Conservation (phyloP, 2,888 invertebrate genomes). For the Linnaemya vulpina region DNA sequence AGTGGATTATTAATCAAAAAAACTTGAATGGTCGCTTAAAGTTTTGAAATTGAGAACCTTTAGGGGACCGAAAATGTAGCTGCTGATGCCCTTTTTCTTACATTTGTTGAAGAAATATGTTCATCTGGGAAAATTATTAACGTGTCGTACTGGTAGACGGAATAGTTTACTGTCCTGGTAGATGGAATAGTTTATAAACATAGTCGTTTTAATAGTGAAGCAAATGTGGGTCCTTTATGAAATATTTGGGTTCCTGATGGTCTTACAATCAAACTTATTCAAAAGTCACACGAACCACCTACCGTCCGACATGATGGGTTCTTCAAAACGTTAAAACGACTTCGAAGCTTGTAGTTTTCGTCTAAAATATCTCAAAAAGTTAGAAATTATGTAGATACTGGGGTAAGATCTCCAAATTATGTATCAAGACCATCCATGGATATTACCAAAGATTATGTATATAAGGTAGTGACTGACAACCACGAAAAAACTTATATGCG, state of each 20-base stretch:
- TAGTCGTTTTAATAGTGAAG: neutral
- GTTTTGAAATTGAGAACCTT: neutral
- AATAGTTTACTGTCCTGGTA: neutral
- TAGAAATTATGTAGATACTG: neutral
- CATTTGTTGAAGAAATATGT: conserved; percentile 9
- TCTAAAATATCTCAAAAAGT: conserved; percentile 7
- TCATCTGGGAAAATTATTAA: neutral
- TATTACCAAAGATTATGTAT: no score
- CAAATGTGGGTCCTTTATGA: neutral
- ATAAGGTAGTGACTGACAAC: no score
- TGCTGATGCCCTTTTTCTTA: neutral
- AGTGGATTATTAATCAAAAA: conserved; percentile 1
- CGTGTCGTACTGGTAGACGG: neutral
- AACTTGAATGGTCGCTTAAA: neutral
- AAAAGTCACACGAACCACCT: neutral
- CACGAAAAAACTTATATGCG: no score
- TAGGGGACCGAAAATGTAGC: neutral
- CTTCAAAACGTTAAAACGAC: conserved; percentile 2
- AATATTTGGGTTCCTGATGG: conserved; percentile 9
- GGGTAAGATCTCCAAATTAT: conserved; percentile 18
- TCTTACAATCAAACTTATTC: neutral
- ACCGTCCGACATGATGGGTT: conserved; percentile 9
- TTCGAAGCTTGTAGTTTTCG: conserved; percentile 1
- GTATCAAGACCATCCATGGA: conserved; percentile 1
- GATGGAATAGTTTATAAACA: conserved; percentile 4